These are phyloP conservation scores for Choloepus hoffmanni DNA, from an alignment of 2,113 vertebrate species.

Conservation along the genomic window DNA sequence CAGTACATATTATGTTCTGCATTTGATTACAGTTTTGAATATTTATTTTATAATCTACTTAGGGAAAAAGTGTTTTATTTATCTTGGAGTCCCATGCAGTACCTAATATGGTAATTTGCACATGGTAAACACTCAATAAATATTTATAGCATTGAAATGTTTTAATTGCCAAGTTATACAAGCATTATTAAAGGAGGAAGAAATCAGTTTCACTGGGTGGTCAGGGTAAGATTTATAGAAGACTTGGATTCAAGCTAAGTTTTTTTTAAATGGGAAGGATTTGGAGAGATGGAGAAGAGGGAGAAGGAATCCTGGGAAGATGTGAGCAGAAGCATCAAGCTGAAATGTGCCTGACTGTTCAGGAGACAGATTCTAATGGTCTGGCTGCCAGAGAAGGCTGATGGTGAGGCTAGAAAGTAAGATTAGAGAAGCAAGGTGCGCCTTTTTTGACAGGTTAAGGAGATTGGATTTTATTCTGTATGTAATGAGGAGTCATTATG, in stretches of 20 bases:
- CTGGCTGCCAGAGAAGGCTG: background rate
- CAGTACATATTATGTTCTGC: background rate
- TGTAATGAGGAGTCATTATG: background rate
- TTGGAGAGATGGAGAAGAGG: background rate
- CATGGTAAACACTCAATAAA: slow-evolving; percentile 80
- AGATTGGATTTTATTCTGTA: background rate
- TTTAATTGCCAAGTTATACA: slow-evolving; percentile 66
- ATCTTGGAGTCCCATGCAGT: slow-evolving; percentile 52
- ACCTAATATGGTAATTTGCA: slow-evolving; percentile 73
- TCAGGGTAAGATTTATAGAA: slow-evolving; percentile 59
- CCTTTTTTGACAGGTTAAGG: background rate
- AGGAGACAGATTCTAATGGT: background rate
- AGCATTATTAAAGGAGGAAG: background rate
- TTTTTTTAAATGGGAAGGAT: slow-evolving; percentile 34
- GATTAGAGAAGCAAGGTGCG: background rate
- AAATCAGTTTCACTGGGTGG: slow-evolving; percentile 59
- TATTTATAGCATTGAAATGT: slow-evolving; percentile 76
- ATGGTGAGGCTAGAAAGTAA: background rate
- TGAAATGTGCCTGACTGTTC: background rate
- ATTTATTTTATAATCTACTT: slow-evolving; percentile 65
- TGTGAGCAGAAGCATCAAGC: background rate
- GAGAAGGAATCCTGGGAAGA: background rate
- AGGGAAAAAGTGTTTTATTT: slow-evolving; percentile 64
- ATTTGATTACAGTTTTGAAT: slow-evolving; percentile 53
- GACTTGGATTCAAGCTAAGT: slow-evolving; percentile 43